phyloP scores from a whole-genome alignment of 2,113 vertebrate species.

The Phalacrocorax aristotelis region DNA sequence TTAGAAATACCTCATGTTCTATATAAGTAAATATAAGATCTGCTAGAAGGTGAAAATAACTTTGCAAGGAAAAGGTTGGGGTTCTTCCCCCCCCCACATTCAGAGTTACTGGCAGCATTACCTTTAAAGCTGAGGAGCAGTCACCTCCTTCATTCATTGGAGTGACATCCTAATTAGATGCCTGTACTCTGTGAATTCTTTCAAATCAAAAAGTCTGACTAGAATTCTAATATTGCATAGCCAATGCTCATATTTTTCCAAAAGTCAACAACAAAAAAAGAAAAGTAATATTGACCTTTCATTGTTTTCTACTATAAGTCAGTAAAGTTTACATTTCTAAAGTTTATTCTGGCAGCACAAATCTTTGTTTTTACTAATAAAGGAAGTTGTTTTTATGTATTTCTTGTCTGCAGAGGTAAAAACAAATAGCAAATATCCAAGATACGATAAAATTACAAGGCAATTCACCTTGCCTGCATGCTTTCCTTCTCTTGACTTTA shows the following conservation, averaged over 20 bases:
- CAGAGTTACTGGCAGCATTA: not conserved
- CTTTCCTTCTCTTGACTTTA: not conserved
- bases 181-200: not conserved
- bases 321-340: not conserved
- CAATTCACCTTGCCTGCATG: not conserved
- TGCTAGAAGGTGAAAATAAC: not conserved
- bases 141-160: not conserved
- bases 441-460: not conserved
- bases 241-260: not conserved
- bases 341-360: not conserved
- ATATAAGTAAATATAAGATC: not conserved
- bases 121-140: not conserved
- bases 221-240: not conserved
- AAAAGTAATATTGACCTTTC: not conserved
- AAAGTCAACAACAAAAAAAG: not conserved
- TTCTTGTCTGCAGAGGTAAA: not conserved
- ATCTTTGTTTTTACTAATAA: not conserved
- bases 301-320: not conserved
- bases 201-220: not conserved
- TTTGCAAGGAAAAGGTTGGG: not conserved
- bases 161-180: not conserved
- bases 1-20: not conserved
- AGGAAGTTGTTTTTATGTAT: not conserved
- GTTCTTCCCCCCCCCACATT: accelerated
- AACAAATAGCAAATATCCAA: not conserved